Base-by-base conservation (phyloP, 2,888 invertebrate genomes). In the Apamea monoglypha region DNA sequence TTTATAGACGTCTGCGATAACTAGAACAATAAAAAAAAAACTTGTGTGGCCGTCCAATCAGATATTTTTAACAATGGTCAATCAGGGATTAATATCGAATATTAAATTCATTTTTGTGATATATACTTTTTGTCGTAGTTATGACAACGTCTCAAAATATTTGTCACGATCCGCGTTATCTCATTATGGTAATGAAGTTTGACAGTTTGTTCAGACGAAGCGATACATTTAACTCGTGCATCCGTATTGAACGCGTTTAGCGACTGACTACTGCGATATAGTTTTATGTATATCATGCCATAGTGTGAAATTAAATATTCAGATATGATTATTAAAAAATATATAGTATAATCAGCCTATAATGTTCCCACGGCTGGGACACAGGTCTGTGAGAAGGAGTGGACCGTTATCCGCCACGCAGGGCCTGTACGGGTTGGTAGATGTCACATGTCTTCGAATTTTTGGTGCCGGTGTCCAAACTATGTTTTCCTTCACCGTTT, bases 101-200 rank as follows among this genome's bases (percentile, higher is more conserved):
- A 56, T 47, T 61, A 69, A 56, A 80, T 64, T 68, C 12, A 36
- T 77, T 69, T 64, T 56, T n/a, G 3, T 40, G 29, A 14, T n/a
- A 25, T 53, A 40, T 47, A n/a, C 75, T 84, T 88, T 88, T 80
- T 83, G 68, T 36, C 18, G 4, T 14, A 47, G 29, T 67, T 75
- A 71, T 74, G 25, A 59, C 44, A 70, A 66, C 14, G 50, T 68
- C 47, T 53, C 36, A 68, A 56, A 73, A 81, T 66, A 71, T 85
- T 85, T 81, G 81, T 87, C 89, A 87, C 87, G 89, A 88, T 70
- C 56, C 53, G 21, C 44, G 66, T 81, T 79, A 81, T 84, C 80
- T 76, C 40, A 81, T 67, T 79, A 79, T 79, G 76, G 40, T 77
- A 77, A 81, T 64, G 75, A 40, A 32, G 59, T 73, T 77, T 73